Evolutionary conservation across 2,113 vertebrate species (phyloP).

Genomic region (Lepisosteus osseus): DNA sequence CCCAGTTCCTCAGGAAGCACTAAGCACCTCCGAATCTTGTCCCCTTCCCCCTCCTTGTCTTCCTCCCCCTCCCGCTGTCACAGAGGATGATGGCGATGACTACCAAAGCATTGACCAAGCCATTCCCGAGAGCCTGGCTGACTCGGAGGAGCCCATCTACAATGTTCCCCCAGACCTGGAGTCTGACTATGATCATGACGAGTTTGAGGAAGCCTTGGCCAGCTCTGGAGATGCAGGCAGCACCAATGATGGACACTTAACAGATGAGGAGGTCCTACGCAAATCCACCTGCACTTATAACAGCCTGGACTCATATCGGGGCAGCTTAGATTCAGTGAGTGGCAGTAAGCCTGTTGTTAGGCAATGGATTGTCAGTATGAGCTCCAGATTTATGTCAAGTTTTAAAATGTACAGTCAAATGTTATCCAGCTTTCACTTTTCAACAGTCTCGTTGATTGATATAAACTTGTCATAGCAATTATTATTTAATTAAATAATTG

Average conservation of each 20-base stretch:
- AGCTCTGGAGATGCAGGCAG: slow-evolving; percentile 69
- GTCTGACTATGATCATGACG: slow-evolving; percentile 86
- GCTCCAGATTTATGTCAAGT: no score
- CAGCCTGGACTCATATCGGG: slow-evolving; percentile 78
- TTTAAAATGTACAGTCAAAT: not conserved
- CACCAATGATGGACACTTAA: slow-evolving; percentile 51
- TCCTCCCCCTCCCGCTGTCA: slow-evolving; percentile 65
- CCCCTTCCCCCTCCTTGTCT: no score
- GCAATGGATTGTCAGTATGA: no score
- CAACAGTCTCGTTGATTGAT: no score
- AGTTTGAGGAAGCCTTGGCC: slow-evolving; percentile 70
- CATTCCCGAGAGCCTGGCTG: slow-evolving; percentile 62
- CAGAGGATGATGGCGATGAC: slow-evolving; percentile 46
- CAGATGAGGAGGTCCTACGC: slow-evolving; percentile 67
- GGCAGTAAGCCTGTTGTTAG: no score
- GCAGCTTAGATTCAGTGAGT: slow-evolving; percentile 86
- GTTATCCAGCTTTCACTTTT: not conserved
- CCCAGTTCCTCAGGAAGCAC: no score
- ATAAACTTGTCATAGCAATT: no score
- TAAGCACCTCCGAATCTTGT: no score
- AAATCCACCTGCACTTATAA: slow-evolving; percentile 78
- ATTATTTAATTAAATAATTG: no score
- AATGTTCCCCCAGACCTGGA: slow-evolving; percentile 76
- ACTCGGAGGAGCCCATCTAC: slow-evolving; percentile 75
- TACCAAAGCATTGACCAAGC: slow-evolving; percentile 57